Conservation (phyloP, 2,797 vertebrate genomes). For the Picus viridis region DNA sequence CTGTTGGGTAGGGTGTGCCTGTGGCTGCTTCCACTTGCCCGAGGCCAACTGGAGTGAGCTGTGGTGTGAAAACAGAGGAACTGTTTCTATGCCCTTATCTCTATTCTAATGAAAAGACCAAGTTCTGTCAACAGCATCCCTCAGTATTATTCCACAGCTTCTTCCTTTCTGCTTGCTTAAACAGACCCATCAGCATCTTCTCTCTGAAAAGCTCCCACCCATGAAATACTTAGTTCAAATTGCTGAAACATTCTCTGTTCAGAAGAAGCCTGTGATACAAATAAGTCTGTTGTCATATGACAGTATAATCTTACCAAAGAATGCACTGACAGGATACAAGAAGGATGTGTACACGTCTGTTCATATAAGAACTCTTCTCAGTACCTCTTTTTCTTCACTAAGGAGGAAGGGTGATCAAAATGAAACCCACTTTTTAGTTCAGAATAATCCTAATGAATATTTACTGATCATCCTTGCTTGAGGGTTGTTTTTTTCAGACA, state of each 20-base stretch:
- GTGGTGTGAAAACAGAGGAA: not conserved
- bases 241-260: conserved; percentile 30
- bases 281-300: not conserved
- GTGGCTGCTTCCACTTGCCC: not conserved
- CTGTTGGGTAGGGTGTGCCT: not conserved
- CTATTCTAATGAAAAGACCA: not conserved
- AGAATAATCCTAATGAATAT: not conserved
- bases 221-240: not conserved
- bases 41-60: not conserved
- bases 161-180: not conserved
- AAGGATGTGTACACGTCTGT: not conserved
- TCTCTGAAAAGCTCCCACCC: not conserved
- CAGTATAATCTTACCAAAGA: conserved; percentile 20
- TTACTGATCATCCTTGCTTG: not conserved
- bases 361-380: not conserved
- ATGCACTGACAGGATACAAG: not conserved
- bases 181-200: not conserved
- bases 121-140: not conserved
- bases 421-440: not conserved
- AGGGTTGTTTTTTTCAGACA: not conserved
- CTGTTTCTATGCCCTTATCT: not conserved
- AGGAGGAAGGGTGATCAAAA: not conserved
- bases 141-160: not conserved
- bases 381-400: not conserved
- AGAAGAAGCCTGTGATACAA: conserved; percentile 4